Evolutionary conservation across 1,140 invertebrate species (phyloP).

Genomic region (Acromyrmex echinatior): DNA sequence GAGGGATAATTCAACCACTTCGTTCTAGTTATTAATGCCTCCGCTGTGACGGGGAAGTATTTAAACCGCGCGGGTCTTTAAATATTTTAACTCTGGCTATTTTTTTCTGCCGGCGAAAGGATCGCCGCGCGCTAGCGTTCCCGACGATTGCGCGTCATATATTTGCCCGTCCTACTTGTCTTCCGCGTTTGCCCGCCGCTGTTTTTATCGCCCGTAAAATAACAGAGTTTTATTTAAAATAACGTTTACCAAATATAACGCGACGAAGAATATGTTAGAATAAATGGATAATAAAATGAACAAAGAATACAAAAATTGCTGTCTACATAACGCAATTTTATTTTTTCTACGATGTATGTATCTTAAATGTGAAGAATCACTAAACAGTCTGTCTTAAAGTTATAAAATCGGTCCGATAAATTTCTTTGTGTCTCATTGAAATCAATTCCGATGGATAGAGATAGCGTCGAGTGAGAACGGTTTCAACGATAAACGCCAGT

Average conservation of each 20-base stretch:
- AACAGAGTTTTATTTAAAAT: slow-evolving; percentile 56
- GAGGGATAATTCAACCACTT: slow-evolving; percentile 74
- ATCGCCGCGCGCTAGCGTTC: slow-evolving; percentile 32
- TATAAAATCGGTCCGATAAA: background rate
- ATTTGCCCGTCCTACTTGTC: slow-evolving; percentile 60
- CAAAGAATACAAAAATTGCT: background rate
- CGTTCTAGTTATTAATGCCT: slow-evolving; percentile 75
- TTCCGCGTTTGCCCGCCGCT: slow-evolving; percentile 55
- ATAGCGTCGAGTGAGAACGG: slow-evolving; percentile 43
- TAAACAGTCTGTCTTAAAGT: background rate
- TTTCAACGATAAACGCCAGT: slow-evolving; percentile 62
- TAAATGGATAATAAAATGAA: slow-evolving; percentile 49
- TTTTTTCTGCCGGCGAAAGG: slow-evolving; percentile 62
- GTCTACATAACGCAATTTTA: background rate
- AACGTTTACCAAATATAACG: slow-evolving; percentile 54
- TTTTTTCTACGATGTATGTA: background rate
- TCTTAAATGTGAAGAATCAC: background rate
- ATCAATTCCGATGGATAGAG: slow-evolving; percentile 15
- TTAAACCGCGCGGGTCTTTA: slow-evolving; percentile 61
- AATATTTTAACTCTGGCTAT: slow-evolving; percentile 69
- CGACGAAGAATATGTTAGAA: slow-evolving; percentile 39
- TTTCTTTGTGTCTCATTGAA: background rate
- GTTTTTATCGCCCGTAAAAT: slow-evolving; percentile 60
- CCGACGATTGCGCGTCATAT: slow-evolving; percentile 62
- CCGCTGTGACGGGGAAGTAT: slow-evolving; percentile 56